These are phyloP conservation scores for Chaenodraco wilsoni DNA, from an alignment of 2,797 vertebrate genomes.

Conservation along the genomic window DNA sequence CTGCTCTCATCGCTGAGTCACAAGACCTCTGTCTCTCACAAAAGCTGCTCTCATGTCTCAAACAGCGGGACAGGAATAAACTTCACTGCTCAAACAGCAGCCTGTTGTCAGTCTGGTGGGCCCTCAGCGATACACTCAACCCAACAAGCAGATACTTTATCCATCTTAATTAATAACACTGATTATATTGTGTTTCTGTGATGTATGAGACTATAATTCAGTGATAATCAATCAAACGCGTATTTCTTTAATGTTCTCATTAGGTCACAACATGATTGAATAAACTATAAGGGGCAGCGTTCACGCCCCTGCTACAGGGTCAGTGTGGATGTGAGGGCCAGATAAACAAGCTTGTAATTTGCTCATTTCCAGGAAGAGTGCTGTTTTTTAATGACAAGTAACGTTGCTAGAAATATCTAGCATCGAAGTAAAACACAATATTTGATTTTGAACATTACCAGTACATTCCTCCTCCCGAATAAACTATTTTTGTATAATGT, in stretches of 20 bases:
- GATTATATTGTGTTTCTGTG: conserved; percentile 12
- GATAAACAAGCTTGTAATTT: conserved; percentile 48
- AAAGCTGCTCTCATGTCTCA: conserved; percentile 36
- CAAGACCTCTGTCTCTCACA: conserved; percentile 47
- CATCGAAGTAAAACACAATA: background rate
- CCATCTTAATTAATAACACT: conserved; percentile 11
- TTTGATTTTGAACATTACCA: conserved; percentile 1
- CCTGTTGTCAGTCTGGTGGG: background rate
- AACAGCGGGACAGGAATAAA: conserved; percentile 37
- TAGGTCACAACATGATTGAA: background rate
- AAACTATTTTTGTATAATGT: conserved; percentile 55
- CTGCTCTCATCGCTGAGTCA: conserved; percentile 47
- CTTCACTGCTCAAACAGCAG: conserved; percentile 5
- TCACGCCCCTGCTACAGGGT: background rate
- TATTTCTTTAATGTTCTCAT: background rate
- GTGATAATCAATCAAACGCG: background rate
- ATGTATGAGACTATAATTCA: conserved; percentile 6
- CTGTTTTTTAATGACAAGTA: background rate
- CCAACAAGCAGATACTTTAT: conserved; percentile 18
- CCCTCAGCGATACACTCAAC: conserved; percentile 6
- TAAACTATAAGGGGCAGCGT: background rate
- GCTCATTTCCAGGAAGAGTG: background rate
- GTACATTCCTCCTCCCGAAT: conserved; percentile 5
- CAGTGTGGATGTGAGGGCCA: conserved; percentile 35
- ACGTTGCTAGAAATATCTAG: background rate